phyloP scores from a whole-genome alignment of 2,797 vertebrate genomes.

The Tauraco hartlaubi region DNA sequence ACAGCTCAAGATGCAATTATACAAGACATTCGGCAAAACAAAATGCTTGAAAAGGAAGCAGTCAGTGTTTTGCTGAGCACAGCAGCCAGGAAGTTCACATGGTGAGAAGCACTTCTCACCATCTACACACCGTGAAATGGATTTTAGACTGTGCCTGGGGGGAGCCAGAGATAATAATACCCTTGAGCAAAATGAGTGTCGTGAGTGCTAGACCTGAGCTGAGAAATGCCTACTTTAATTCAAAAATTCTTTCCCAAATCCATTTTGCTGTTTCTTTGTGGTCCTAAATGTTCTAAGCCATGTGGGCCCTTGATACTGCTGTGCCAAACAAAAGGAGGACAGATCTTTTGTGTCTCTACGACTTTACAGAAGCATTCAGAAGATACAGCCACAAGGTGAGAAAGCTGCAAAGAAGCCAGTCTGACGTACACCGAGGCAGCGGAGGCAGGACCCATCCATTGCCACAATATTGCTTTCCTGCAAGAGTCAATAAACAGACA shows the following conservation, averaged over 20 bases:
- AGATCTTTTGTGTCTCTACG: not conserved
- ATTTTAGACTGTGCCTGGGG: not conserved
- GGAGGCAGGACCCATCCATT: not conserved
- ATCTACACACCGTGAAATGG: not conserved
- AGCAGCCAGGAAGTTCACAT: not conserved
- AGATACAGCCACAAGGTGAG: not conserved
- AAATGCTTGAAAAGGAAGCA: not conserved
- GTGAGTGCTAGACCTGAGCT: not conserved
- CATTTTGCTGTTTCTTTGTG: not conserved
- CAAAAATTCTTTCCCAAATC: not conserved
- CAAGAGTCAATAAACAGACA: not conserved
- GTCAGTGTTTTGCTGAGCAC: not conserved
- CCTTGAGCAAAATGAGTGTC: not conserved
- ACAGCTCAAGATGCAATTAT: not conserved
- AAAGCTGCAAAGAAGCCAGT: not conserved
- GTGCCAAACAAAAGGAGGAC: not conserved
- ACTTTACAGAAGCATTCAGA: not conserved
- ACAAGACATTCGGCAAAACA: not conserved
- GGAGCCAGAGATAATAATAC: not conserved
- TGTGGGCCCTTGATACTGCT: not conserved
- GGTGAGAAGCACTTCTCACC: not conserved
- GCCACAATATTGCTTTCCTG: not conserved
- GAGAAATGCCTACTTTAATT: not conserved
- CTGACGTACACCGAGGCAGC: not conserved
- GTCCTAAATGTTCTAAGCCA: not conserved